Conservation (phyloP, 2,888 invertebrate species). For the Habroteleia sp. region DNA sequence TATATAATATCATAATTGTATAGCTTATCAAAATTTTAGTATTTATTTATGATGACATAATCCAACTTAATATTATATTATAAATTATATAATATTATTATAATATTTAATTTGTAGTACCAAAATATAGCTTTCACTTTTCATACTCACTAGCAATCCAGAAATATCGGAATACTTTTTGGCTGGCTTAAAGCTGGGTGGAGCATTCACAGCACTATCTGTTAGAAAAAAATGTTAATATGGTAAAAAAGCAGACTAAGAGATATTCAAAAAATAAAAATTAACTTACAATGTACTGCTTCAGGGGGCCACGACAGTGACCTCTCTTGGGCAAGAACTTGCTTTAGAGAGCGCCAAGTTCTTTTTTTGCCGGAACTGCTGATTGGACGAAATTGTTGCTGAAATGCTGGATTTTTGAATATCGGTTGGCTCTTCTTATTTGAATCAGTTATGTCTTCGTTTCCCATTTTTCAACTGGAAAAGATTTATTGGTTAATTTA, state of each 20-base stretch:
- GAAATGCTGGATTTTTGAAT: constrained; percentile 76
- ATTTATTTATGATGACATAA: too few species aligned
- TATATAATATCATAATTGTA: too few species aligned
- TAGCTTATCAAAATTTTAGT: too few species aligned
- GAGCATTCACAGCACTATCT: constrained; percentile 95
- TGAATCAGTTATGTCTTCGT: constrained; percentile 72
- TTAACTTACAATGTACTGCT: constrained; percentile 86
- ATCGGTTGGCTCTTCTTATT: constrained; percentile 73
- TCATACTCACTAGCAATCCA: constrained; percentile 87
- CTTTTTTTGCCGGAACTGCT: constrained; percentile 85
- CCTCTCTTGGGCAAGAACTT: constrained; percentile 91
- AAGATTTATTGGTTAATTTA: constrained; percentile 44
- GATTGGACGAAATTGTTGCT: constrained; percentile 76
- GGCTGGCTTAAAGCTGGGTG: constrained; percentile 93
- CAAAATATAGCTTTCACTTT: too few species aligned
- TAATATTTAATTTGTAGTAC: too few species aligned
- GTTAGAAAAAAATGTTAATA: constrained; percentile 70
- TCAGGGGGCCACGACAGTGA: constrained; percentile 89
- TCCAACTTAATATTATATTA: too few species aligned
- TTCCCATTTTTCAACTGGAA: constrained; percentile 70
- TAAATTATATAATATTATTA: too few species aligned
- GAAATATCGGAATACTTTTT: constrained; percentile 97
- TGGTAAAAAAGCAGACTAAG: too few species aligned
- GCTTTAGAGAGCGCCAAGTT: constrained; percentile 93
- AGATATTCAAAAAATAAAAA: background rate